Evolutionary conservation across 1,140 invertebrate species (phyloP), one percentile per base, ranked within the genome.

Genomic region (Bombus ignitus): DNA sequence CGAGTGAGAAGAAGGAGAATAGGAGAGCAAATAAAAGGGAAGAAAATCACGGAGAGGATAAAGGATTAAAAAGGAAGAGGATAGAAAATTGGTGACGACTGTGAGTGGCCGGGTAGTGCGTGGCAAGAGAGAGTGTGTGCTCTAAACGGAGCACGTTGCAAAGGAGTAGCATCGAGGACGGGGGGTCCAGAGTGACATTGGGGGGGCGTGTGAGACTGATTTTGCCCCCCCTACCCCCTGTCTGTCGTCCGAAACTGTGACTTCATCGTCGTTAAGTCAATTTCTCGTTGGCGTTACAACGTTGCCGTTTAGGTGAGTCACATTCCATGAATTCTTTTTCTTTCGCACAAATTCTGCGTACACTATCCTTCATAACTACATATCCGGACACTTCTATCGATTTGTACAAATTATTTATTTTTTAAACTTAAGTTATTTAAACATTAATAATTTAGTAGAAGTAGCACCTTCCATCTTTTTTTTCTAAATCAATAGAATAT

Each of bases 151-250:
- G 85, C 86, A 84, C 83, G 83, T 79, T 42, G 57, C 68, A 35
- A 84, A 83, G 85, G 76, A 87, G 73, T 68, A 62, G 62, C 78
- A 70, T 81, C 74, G 78, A 85, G 83, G 83, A 86, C 89, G 84
- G 91, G 79, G 92, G 83, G 74, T 88, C 87, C 81, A 80, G 35
- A 74, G 82, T 86, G 87, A 90, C 91, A 88, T 86, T 91, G 88
- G 88, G 89, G 91, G 92, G 92, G 91, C 90, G 89, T 89, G 86
- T 87, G 90, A 86, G 73, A 88, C 91, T 87, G 88, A 90, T 89
- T 92, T 91, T 90, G 90, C 91, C 89, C 87, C 92, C 86, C 81
- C 74, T 72, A 88, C 80, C 88, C 83, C 77, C 59, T 59, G 78
- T 65, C 88, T 81, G 35, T 57, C 87, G 53, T n/a, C 79, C 37